phyloP scores from a whole-genome alignment of 2,113 vertebrate species.

The Oreochromis tanganicae region DNA sequence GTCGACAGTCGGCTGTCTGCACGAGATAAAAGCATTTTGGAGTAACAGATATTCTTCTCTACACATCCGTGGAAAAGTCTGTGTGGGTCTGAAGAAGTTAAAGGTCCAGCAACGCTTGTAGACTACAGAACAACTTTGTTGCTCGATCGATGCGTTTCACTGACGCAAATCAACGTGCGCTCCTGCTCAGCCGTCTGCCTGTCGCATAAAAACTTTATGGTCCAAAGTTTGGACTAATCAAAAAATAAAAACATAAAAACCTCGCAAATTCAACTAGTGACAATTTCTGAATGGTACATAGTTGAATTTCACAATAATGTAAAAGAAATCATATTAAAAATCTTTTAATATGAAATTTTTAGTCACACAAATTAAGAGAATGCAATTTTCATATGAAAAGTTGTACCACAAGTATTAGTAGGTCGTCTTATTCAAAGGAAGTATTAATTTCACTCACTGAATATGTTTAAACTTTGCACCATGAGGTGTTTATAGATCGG shows the following conservation, averaged over 20 bases:
- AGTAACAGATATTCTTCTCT: not conserved
- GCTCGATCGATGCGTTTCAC: not conserved
- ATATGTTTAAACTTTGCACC: not conserved
- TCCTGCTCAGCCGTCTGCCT: fast-evolving
- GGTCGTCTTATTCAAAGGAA: not conserved
- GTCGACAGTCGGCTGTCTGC: not conserved
- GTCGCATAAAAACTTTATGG: fast-evolving
- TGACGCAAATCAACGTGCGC: not conserved
- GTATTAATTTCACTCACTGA: fast-evolving
- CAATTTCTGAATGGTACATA: not conserved
- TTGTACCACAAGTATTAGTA: not conserved
- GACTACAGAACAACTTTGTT: not conserved
- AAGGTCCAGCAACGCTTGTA: not conserved
- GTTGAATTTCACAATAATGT: not conserved
- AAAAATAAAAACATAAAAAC: not conserved
- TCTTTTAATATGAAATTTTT: not conserved
- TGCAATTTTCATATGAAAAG: not conserved
- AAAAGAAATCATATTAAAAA: not conserved
- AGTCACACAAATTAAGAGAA: fast-evolving
- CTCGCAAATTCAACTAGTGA: not conserved
- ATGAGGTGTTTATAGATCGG: fast-evolving
- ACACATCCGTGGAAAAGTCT: fast-evolving
- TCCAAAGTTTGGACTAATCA: not conserved
- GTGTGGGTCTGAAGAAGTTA: not conserved
- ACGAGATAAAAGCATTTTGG: not conserved